phyloP scores from a whole-genome alignment of 2,888 invertebrate genomes.

The Glyphotaelius pellucidus region DNA sequence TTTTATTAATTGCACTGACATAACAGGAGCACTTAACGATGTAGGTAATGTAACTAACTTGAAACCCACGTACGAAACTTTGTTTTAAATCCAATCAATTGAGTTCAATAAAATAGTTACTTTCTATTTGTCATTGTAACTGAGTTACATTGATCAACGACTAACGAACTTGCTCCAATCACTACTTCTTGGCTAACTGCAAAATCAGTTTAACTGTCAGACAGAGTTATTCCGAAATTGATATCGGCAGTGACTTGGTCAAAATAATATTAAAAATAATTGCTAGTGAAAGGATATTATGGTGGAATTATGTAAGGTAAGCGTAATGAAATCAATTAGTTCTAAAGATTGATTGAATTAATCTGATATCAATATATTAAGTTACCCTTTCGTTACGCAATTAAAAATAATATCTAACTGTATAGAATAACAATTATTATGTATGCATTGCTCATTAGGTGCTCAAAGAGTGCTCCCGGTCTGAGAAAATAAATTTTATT shows the following conservation, averaged over 20 bases:
- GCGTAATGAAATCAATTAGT: background rate
- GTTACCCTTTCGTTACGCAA: background rate
- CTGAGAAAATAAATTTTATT: too few relatives aligned
- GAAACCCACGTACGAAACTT: background rate
- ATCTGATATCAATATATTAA: background rate
- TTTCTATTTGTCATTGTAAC: background rate
- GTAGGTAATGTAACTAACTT: background rate
- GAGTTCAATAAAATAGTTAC: background rate
- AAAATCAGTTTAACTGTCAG: background rate
- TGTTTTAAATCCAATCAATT: background rate
- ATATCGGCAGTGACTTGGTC: background rate
- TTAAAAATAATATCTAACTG: background rate
- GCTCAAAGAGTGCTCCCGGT: too few relatives aligned
- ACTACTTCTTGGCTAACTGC: background rate
- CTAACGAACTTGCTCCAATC: background rate
- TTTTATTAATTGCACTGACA: background rate
- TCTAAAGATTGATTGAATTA: background rate
- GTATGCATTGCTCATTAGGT: too few relatives aligned
- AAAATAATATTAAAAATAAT: background rate
- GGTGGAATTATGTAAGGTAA: background rate
- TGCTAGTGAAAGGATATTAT: background rate
- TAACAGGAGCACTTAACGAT: background rate
- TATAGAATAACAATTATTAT: too few relatives aligned
- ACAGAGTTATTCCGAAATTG: background rate
- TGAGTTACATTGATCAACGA: background rate